Evolutionary conservation across 2,888 invertebrate genomes (phyloP), one percentile per base, ranked within the genome.

Genomic region (Parascotia fuliginaria): DNA sequence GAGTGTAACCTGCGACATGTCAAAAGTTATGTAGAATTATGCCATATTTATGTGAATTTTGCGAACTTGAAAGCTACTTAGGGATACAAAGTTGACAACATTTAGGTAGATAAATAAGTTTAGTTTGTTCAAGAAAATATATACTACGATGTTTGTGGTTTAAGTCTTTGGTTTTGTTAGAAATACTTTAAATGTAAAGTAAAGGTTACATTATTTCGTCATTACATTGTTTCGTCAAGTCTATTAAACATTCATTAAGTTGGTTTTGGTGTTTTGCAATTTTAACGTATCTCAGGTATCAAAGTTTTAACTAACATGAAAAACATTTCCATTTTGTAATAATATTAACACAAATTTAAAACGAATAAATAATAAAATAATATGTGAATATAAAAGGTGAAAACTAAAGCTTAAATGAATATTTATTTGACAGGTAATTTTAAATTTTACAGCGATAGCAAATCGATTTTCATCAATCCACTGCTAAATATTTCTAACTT

Each of bases 21-120:
- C 41, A 58, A 55, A 53, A 50, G 57, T 66, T 67, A 67, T 50
- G 63, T 63, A 22, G 38, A 67, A 67, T 67, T 63, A 68, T 68
- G 45, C 55, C 54, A 58, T 38, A 32, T 65, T 65, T 65, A 56
- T 65, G 65, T 53, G 53, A 68, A 63, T 56, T 60, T 55, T 49
- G 33, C 11, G 22, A 38, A 42, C 11, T 11, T 28, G 28, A 29
- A 29, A 29, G 29, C 9, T 7, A 29, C 29, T 29, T 29, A 12
- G 6, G n/a, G n/a, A n/a, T 12, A 29, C 7, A 7, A 24, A 24
- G 24, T 24, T 9, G 24, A 2, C 31, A 12, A 31, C 7, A 7
- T 31, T 31, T 13, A 7, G 13, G 6, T 38, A 13, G 9, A 4
- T 3, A 3, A 24, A 7, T 24, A 24, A 7, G 24, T 27, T 27